A percentile compares a stretch with the other conserved stretches of the same genome.
These are phyloP conservation scores for Himantopus leucocephalus DNA, from an alignment of 2,113 vertebrate species.

Conservation along the genomic window DNA sequence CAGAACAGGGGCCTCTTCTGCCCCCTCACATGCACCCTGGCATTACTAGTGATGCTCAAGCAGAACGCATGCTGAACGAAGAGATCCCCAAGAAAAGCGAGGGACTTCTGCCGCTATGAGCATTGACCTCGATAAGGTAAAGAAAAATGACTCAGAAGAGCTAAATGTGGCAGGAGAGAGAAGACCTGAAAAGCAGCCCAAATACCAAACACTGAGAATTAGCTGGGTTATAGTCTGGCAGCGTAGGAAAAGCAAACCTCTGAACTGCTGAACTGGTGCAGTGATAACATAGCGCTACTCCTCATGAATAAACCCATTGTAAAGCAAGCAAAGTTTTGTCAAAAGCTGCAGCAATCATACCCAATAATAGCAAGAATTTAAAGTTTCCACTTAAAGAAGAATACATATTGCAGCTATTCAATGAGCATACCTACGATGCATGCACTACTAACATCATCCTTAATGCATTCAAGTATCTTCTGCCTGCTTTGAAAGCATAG, in stretches of 20 bases:
- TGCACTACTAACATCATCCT: neutral
- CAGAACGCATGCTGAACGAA: neutral
- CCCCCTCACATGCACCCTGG: neutral
- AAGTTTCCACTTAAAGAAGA: neutral
- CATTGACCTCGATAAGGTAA: accelerated
- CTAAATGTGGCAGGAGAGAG: neutral
- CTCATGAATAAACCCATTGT: neutral
- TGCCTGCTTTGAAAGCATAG: neutral
- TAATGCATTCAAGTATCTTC: accelerated
- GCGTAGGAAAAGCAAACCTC: neutral
- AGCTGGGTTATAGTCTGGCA: neutral
- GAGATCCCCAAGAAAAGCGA: neutral
- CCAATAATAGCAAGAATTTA: neutral
- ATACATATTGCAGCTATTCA: neutral
- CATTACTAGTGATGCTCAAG: neutral
- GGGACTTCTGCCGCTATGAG: neutral
- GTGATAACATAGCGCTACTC: neutral
- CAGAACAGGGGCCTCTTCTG: neutral
- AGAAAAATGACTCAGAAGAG: neutral
- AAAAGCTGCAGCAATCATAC: neutral
- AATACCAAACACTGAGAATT: neutral
- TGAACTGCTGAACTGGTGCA: neutral
- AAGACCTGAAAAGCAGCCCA: neutral
- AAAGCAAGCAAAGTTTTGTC: neutral
- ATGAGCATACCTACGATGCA: neutral